Evolutionary conservation across 23 tunicate species (phyloP).

Genomic region (Ciona savignyi): DNA sequence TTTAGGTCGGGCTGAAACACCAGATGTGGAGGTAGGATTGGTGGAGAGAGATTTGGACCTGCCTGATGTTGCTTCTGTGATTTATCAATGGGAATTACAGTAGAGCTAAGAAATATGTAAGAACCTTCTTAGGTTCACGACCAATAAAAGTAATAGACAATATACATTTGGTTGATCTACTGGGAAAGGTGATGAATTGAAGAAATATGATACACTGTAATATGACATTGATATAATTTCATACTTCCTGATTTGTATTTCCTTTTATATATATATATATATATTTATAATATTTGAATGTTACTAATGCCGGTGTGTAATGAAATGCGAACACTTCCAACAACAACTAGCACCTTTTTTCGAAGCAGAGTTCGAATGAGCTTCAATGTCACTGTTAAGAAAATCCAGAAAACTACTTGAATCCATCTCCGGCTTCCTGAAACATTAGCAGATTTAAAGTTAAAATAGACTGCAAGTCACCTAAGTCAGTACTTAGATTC

Average conservation of each 20-base stretch:
- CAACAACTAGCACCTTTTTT: constrained; percentile 2
- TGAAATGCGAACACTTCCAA: too few species aligned
- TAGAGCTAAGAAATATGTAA: neutral
- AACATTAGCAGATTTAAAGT: neutral
- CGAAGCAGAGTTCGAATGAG: neutral
- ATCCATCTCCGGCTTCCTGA: constrained; percentile 3
- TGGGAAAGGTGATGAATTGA: too few species aligned
- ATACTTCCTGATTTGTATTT: too few species aligned
- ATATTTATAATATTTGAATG: too few species aligned
- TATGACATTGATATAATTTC: too few species aligned
- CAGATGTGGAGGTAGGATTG: neutral
- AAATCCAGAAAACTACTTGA: constrained; percentile 17
- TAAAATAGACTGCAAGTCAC: neutral
- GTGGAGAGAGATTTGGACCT: neutral
- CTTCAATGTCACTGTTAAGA: constrained; percentile 1
- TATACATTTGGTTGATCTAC: neutral
- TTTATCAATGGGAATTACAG: too few species aligned
- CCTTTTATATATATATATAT: too few species aligned
- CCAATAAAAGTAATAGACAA: neutral
- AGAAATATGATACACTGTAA: too few species aligned
- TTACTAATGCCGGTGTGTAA: too few species aligned
- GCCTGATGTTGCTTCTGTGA: neutral
- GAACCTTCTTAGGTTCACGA: neutral
- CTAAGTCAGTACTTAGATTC: constrained; percentile 1
- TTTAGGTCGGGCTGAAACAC: neutral